Percentiles rank a stretch among this genome's conserved stretches.
Conservation (phyloP, 1,140 invertebrate genomes). For the Archegozetes longisetosus region DNA sequence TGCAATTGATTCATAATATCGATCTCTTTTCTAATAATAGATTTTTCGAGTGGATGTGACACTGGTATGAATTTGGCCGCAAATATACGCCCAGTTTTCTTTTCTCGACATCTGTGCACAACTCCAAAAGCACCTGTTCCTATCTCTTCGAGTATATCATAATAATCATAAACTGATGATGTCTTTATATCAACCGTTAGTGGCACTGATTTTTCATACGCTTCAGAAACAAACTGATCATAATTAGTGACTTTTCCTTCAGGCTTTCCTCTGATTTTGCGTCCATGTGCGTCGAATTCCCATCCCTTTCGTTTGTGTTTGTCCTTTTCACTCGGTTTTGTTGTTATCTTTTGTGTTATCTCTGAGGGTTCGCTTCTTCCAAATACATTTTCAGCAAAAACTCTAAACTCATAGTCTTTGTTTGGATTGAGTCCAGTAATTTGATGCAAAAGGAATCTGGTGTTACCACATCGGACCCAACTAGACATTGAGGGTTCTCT, state of each 20-base stretch:
- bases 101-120: slow-evolving; percentile 89
- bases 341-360: slow-evolving; percentile 28
- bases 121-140: slow-evolving; percentile 94
- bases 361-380: slow-evolving; percentile 84
- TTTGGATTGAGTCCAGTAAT: slow-evolving; percentile 67
- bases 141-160: slow-evolving; percentile 97
- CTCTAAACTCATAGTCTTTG: slow-evolving; percentile 89
- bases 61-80: slow-evolving; percentile 98
- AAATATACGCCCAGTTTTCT: slow-evolving; percentile 87
- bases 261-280: slow-evolving; percentile 73
- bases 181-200: slow-evolving; percentile 93
- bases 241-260: slow-evolving; percentile 84
- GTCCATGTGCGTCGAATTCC: slow-evolving; percentile 70
- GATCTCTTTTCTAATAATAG: slow-evolving; percentile 92
- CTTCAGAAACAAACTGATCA: slow-evolving; percentile 74
- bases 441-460: slow-evolving; percentile 76
- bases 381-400: slow-evolving; percentile 91
- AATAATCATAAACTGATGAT: slow-evolving; percentile 88
- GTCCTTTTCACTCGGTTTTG: slow-evolving; percentile 48
- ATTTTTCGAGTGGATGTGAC: slow-evolving; percentile 84
- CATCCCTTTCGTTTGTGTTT: slow-evolving; percentile 55
- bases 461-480: slow-evolving; percentile 90
- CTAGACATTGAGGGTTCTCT: slow-evolving; percentile 76
- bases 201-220: slow-evolving; percentile 89
- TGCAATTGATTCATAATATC: slow-evolving; percentile 98